Evolutionary conservation across 2,797 vertebrate species (phyloP).

Genomic region (Hydrophis major): DNA sequence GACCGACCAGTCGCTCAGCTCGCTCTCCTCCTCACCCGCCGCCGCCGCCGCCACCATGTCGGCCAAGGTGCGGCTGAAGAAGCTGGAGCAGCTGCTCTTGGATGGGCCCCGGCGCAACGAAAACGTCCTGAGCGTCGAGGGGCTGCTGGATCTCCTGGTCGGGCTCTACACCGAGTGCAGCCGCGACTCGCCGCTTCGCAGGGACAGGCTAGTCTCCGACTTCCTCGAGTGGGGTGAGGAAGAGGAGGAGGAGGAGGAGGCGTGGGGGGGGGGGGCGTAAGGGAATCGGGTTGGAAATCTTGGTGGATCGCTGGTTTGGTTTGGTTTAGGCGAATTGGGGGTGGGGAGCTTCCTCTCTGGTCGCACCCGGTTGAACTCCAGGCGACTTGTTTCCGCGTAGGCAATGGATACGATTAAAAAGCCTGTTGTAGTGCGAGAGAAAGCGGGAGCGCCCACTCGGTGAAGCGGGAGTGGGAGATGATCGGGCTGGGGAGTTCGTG

Average conservation of each 20-base stretch:
- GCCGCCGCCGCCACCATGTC: constrained; percentile 78
- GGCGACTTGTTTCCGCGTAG: not conserved
- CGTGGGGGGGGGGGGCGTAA: too few relatives aligned
- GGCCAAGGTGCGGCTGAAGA: constrained; percentile 91
- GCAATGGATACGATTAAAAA: too few relatives aligned
- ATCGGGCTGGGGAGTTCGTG: not conserved
- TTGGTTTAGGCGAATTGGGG: not conserved
- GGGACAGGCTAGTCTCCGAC: constrained; percentile 92
- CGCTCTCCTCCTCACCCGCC: not conserved
- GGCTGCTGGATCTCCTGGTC: constrained; percentile 89
- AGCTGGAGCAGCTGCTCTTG: constrained; percentile 90
- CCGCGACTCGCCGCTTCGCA: constrained; percentile 80
- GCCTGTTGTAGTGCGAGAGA: not conserved
- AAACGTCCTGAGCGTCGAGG: constrained; percentile 86
- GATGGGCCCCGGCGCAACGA: constrained; percentile 80
- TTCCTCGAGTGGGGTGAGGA: constrained; percentile 94
- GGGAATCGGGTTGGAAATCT: not conserved
- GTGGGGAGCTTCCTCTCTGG: not conserved
- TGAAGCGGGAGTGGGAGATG: not conserved
- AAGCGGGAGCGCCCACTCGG: too few relatives aligned
- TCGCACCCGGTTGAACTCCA: not conserved
- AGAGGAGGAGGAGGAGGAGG: constrained; percentile 44
- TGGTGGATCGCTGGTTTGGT: not conserved
- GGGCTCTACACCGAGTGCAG: constrained; percentile 87
- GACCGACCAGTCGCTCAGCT: not conserved